Conservation (phyloP, 2,797 vertebrate genomes). For the Parotocinclus haroldoi region DNA sequence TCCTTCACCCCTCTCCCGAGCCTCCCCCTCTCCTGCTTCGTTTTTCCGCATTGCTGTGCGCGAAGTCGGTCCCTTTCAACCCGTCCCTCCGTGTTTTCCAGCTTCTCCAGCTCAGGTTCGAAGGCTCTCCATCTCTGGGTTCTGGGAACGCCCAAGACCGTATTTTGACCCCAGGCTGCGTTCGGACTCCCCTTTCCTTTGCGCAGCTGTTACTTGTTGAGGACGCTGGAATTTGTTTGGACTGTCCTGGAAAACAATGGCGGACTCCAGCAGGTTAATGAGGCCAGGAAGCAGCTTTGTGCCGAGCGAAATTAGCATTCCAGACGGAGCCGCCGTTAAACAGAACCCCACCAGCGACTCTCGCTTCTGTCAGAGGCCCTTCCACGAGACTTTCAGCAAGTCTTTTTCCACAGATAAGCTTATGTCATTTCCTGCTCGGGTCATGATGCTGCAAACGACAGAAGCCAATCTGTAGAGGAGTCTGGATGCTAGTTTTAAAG, state of each 20-base stretch:
- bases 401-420: constrained; percentile 34
- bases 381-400: constrained; percentile 39
- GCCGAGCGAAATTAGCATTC: constrained; percentile 48
- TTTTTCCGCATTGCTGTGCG: constrained; percentile 29
- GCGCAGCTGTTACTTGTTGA: constrained; percentile 43
- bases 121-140: constrained; percentile 3
- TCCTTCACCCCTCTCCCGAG: constrained; percentile 38
- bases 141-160: constrained; percentile 12
- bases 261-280: constrained; percentile 68
- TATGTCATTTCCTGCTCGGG: constrained; percentile 14
- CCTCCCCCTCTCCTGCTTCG: constrained; percentile 39
- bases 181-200: constrained; percentile 21
- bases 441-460: too few relatives aligned
- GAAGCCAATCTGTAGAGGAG: too few relatives aligned
- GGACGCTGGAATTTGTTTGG: constrained; percentile 49
- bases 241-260: constrained; percentile 55
- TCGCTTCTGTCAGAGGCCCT: constrained; percentile 39
- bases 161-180: not conserved
- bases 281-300: constrained; percentile 51
- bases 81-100: not conserved
- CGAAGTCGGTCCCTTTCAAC: constrained; percentile 35
- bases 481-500: too few relatives aligned
- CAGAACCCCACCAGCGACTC: constrained; percentile 42
- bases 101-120: constrained; percentile 21
- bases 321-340: constrained; percentile 30